Percentiles rank a stretch among this genome's conserved stretches.
phyloP scores from a whole-genome alignment of 1,140 invertebrate genomes.

The Leptopilina clavipes region DNA sequence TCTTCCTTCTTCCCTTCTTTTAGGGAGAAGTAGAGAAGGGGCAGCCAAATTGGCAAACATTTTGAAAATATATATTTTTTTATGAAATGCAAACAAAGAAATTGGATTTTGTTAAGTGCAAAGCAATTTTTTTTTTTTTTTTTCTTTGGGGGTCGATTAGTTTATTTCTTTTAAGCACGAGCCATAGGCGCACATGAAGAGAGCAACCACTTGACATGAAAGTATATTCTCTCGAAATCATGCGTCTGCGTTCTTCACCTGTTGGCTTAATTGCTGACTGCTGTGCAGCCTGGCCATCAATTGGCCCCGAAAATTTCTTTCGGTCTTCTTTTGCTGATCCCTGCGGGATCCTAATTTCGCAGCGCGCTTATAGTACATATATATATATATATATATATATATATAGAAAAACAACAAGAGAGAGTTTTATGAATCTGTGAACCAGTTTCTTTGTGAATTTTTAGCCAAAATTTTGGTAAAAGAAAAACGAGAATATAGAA shows the following conservation, averaged over 20 bases:
- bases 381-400: too few relatives aligned
- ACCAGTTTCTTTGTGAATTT: conserved; percentile 15
- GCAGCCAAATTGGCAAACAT: too few relatives aligned
- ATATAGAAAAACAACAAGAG: not conserved
- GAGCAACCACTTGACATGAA: conserved; percentile 6
- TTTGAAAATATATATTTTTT: not conserved
- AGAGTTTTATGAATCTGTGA: conserved; percentile 4
- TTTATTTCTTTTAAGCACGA: conserved; percentile 17
- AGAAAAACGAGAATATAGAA: too few relatives aligned
- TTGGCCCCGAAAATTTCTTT: conserved; percentile 25
- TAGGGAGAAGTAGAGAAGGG: too few relatives aligned
- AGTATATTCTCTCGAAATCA: conserved; percentile 2
- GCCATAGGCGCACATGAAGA: not conserved
- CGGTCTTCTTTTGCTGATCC: conserved; percentile 22
- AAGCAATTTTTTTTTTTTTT: not conserved
- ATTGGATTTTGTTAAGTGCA: not conserved
- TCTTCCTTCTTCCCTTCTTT: too few relatives aligned
- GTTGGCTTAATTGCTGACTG: conserved; percentile 19
- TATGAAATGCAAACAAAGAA: conserved; percentile 21
- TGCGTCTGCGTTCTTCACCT: conserved; percentile 17
- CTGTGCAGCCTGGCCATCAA: conserved; percentile 21
- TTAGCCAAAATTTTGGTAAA: not conserved
- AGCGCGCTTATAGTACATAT: too few relatives aligned
- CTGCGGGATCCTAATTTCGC: conserved; percentile 12
- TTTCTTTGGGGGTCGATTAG: not conserved